Conservation (phyloP, 1,140 invertebrate genomes). For the Aplysia californica region DNA sequence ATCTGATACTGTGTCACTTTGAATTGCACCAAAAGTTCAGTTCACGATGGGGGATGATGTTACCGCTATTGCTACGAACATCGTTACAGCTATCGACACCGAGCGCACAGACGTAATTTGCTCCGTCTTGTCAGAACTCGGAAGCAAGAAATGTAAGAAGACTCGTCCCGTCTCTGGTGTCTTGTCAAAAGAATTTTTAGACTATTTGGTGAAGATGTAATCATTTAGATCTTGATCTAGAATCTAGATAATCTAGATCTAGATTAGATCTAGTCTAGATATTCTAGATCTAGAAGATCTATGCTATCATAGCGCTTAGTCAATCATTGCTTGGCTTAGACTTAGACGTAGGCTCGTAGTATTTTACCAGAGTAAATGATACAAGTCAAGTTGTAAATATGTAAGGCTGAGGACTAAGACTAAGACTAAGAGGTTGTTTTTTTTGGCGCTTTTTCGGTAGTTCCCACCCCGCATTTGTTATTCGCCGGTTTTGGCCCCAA, state of each 20-base stretch:
- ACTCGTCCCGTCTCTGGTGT: background rate
- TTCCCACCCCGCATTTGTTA: too few species aligned
- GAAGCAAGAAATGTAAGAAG: conserved; percentile 39
- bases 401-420: too few species aligned
- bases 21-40: background rate
- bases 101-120: conserved; percentile 76
- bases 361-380: too few species aligned
- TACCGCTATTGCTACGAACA: conserved; percentile 11
- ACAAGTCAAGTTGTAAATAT: too few species aligned
- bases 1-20: background rate
- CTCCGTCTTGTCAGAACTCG: conserved; percentile 72
- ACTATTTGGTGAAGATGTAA: background rate
- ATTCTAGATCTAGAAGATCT: too few species aligned
- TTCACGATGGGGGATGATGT: conserved; percentile 15
- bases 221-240: background rate
- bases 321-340: too few species aligned
- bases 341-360: too few species aligned
- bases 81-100: conserved; percentile 69
- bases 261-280: background rate
- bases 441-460: too few species aligned
- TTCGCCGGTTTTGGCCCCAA: too few species aligned
- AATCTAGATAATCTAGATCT: background rate
- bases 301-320: too few species aligned
- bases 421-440: too few species aligned
- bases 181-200: too few species aligned